Evolutionary conservation across 1,140 invertebrate species (phyloP).

Genomic region (Drosophila santomea): DNA sequence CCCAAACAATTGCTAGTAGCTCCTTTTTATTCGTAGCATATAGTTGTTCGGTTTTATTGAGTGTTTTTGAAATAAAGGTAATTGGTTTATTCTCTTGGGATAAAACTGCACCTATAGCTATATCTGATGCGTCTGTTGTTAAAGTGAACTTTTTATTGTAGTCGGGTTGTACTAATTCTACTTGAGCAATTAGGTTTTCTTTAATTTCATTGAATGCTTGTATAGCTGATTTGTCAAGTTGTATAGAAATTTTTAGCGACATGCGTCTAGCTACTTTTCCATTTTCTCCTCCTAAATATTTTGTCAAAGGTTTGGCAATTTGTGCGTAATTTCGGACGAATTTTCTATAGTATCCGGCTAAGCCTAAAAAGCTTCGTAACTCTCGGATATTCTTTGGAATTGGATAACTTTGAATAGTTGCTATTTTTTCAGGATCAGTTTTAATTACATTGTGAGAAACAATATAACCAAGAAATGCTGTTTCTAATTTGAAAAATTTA

Average conservation of each 20-base stretch:
- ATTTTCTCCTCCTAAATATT: not conserved
- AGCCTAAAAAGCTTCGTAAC: not conserved
- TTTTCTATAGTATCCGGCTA: not conserved
- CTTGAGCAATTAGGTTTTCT: not conserved
- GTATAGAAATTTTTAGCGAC: too few relatives aligned
- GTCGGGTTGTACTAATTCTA: too few relatives aligned
- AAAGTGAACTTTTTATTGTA: not conserved
- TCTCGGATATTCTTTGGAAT: not conserved
- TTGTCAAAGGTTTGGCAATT: not conserved
- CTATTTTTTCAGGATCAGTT: not conserved
- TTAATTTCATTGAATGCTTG: not conserved
- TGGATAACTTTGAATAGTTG: not conserved
- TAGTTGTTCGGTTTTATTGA: too few relatives aligned
- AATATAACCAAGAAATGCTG: not conserved
- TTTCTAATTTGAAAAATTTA: not conserved
- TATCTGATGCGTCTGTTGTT: not conserved
- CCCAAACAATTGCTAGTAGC: too few relatives aligned
- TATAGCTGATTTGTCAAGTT: too few relatives aligned
- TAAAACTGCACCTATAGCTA: not conserved
- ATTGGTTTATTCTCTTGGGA: not conserved
- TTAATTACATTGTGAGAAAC: not conserved
- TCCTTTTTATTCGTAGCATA: too few relatives aligned
- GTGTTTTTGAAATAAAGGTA: too few relatives aligned
- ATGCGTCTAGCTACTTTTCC: too few relatives aligned
- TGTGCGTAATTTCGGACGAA: not conserved